These are phyloP conservation scores for Nomia melanderi DNA, from an alignment of 1,140 invertebrate genomes.

Conservation along the genomic window DNA sequence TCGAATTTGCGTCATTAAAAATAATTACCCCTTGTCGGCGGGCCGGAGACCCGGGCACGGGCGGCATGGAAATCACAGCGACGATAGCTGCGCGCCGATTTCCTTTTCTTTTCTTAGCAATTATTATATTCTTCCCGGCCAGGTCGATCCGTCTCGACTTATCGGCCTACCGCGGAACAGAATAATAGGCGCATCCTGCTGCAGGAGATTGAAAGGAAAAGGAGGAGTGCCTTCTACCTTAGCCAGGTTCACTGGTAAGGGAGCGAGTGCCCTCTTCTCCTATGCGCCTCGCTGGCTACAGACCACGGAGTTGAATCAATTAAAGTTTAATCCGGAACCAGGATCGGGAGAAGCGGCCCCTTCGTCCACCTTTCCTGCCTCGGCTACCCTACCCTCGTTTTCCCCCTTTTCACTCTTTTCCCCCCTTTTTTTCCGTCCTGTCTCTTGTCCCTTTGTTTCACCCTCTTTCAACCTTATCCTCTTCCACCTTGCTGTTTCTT, in stretches of 20 bases:
- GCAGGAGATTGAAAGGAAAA: slow-evolving; percentile 65
- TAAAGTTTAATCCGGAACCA: slow-evolving; percentile 80
- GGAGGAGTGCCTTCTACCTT: slow-evolving; percentile 56
- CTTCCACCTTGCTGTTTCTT: slow-evolving; percentile 8
- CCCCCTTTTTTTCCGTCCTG: slow-evolving; percentile 9
- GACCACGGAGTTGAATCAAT: slow-evolving; percentile 80
- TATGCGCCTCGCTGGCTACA: slow-evolving; percentile 74
- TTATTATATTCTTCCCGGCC: slow-evolving; percentile 59
- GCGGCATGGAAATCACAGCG: slow-evolving; percentile 38
- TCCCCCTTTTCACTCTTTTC: slow-evolving; percentile 11
- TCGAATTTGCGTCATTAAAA: slow-evolving; percentile 44
- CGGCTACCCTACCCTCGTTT: neutral
- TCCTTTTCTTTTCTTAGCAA: slow-evolving; percentile 33
- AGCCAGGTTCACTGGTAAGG: slow-evolving; percentile 50
- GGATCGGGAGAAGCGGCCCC: slow-evolving; percentile 67
- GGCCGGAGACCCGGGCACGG: neutral
- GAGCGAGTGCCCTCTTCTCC: slow-evolving; percentile 73
- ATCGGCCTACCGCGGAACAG: slow-evolving; percentile 64
- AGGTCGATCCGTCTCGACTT: slow-evolving; percentile 58
- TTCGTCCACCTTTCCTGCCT: slow-evolving; percentile 54
- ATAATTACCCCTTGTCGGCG: slow-evolving; percentile 43
- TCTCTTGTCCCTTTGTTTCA: slow-evolving; percentile 16
- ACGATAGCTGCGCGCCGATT: slow-evolving; percentile 4
- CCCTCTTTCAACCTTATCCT: neutral
- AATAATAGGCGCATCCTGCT: slow-evolving; percentile 75